Conservation (phyloP, 1,140 invertebrate genomes). For the Subanguina moxae region DNA sequence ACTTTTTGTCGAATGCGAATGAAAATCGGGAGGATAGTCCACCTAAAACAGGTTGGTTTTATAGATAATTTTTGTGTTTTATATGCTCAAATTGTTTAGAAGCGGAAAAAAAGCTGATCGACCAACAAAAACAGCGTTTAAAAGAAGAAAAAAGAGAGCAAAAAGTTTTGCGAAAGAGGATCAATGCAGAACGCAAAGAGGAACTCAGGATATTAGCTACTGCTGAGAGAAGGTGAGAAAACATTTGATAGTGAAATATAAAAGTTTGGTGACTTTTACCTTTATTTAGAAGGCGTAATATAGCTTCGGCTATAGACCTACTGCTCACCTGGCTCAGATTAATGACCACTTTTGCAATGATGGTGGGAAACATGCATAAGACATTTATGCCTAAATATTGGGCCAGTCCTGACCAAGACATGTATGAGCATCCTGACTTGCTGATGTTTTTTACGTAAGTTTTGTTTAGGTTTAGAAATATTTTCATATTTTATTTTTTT, state of each 20-base stretch:
- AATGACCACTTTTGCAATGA: conserved; percentile 42
- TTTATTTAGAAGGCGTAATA: background rate
- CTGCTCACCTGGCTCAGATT: conserved; percentile 10
- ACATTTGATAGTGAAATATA: background rate
- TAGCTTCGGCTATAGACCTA: conserved; percentile 4
- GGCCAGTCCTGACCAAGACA: conserved; percentile 17
- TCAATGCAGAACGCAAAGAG: conserved; percentile 10
- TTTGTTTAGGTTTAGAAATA: background rate
- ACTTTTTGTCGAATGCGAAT: too few relatives aligned
- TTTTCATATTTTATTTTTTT: background rate
- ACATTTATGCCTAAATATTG: conserved; percentile 42
- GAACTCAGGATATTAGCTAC: conserved; percentile 19
- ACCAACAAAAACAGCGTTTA: conserved; percentile 14
- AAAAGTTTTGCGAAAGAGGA: conserved; percentile 13
- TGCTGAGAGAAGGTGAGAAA: conserved; percentile 14
- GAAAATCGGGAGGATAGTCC: too few relatives aligned
- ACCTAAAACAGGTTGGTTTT: background rate
- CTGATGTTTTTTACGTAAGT: conserved; percentile 47
- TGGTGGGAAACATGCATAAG: conserved; percentile 51
- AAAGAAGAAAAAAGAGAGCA: conserved; percentile 24
- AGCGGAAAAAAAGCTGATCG: conserved; percentile 7
- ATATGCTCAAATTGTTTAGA: background rate
- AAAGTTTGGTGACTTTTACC: too few relatives aligned
- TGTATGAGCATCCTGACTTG: conserved; percentile 46
- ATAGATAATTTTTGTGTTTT: background rate